Percentiles rank a stretch among this genome's conserved stretches.
Evolutionary conservation across 2,888 invertebrate species (phyloP).

Genomic region (Pinctada fucata): DNA sequence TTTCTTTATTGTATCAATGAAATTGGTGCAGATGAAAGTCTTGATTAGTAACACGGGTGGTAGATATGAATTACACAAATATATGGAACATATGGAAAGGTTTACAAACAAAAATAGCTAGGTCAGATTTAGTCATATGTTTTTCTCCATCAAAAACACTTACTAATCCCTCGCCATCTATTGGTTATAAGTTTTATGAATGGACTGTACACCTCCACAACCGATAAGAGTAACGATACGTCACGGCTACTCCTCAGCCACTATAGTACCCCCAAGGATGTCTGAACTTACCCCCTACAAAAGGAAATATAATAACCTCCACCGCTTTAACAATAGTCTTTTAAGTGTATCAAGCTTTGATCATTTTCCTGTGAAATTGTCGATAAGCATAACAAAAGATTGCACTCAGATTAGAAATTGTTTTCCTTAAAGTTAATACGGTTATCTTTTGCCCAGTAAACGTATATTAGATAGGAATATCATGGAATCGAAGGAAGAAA

Average conservation of each 20-base stretch:
- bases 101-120: too few species aligned
- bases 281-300: constrained; percentile 1
- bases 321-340: background rate
- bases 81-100: too few species aligned
- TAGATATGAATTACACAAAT: too few species aligned
- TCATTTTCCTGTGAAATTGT: background rate
- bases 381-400: background rate
- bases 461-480: too few species aligned
- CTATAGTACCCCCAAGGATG: background rate
- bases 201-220: background rate
- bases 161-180: background rate
- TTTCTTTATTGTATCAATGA: too few species aligned
- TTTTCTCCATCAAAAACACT: background rate
- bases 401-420: too few species aligned
- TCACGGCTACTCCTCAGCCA: background rate
- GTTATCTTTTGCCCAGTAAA: too few species aligned
- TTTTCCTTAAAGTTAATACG: too few species aligned
- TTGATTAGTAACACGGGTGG: too few species aligned
- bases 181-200: background rate
- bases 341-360: background rate
- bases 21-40: too few species aligned
- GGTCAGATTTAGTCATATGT: background rate
- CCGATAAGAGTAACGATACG: background rate
- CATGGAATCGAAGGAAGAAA: too few species aligned
- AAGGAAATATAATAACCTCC: background rate